Base-by-base conservation (phyloP, 2,113 vertebrate genomes). In the Cervus canadensis region DNA sequence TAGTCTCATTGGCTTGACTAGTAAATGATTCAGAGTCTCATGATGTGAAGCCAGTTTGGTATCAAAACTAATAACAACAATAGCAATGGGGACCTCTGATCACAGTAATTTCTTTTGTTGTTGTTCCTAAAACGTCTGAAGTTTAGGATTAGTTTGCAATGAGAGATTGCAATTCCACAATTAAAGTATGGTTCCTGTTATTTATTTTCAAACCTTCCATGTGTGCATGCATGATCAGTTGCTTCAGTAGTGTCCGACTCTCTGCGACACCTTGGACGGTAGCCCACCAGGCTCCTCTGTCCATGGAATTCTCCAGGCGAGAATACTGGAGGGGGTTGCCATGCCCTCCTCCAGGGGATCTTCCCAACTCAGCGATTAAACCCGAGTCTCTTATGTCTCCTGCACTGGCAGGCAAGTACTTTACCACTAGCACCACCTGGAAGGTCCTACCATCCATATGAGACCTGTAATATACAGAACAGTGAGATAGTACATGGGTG, bases 191-290 rank as follows among this genome's bases (percentile, higher is more conserved):
- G 17, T 64, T 96, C 64, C 16, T 19, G 10, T 64, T 36, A 21
- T 56, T 93, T 62, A 60, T 87, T 48, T 71, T 76, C 60, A 26
- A 64, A 36, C 33, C 33, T n/a, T 67, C 33, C 7, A 19, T 0
- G 1, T 67, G 33, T n/a, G 64, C 64, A n/a, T 19, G 64, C 60
- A 59, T 59, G 57, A 26, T 59, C 57, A 26, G 57, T 59, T 59
- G 57, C 57, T 59, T 59, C 57, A 59, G 57, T 59, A 4, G 4
- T 59, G 57, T 59, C 57, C 0, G 1, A 59, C 57, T 59, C 23
- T 57, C n/a, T 67, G 64, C 0, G 1, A 36, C 4, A n/a, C 33
- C 33, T 9, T 0, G 2, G 7, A n/a, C 33, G 19, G 2, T 19
- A n/a, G 33, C 62, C 33, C 62, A 67, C 62, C 16, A 67, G 62